Percentiles rank a stretch among this genome's conserved stretches.
Conservation (phyloP, 2,113 vertebrate genomes). For the Rhinogobius similis region DNA sequence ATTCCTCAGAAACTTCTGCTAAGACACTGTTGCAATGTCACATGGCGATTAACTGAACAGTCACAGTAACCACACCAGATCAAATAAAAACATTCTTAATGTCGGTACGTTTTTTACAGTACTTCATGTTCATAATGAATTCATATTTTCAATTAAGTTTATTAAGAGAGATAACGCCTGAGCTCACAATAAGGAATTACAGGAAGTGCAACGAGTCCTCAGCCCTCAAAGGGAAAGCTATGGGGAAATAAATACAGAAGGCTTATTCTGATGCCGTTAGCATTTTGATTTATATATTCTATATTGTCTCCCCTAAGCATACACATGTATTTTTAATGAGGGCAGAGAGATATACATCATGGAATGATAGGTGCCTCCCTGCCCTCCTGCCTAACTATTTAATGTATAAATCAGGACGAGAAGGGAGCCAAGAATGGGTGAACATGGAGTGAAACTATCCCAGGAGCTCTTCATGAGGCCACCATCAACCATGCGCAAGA, state of each 20-base stretch:
- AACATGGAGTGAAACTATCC: constrained; percentile 35
- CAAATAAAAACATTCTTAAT: not conserved
- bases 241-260: constrained; percentile 75
- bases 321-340: constrained; percentile 84
- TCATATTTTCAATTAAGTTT: constrained; percentile 31
- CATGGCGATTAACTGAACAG: not conserved
- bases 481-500: constrained; percentile 27
- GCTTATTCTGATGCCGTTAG: constrained; percentile 74
- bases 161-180: constrained; percentile 33
- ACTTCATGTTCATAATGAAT: constrained; percentile 18
- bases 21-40: not conserved
- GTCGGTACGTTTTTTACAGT: not conserved
- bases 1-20: not conserved
- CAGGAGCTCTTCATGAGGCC: constrained; percentile 52
- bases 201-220: constrained; percentile 46
- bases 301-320: constrained; percentile 80
- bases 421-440: constrained; percentile 39
- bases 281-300: constrained; percentile 84
- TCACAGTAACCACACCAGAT: not conserved
- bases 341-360: constrained; percentile 78
- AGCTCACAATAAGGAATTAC: constrained; percentile 50
- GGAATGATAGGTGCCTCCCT: constrained; percentile 79
- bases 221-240: constrained; percentile 55
- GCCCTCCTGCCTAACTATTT: constrained; percentile 77
- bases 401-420: constrained; percentile 79